These are phyloP conservation scores for Vulpes ferrilata DNA, from an alignment of 2,113 vertebrate genomes.

Conservation along the genomic window DNA sequence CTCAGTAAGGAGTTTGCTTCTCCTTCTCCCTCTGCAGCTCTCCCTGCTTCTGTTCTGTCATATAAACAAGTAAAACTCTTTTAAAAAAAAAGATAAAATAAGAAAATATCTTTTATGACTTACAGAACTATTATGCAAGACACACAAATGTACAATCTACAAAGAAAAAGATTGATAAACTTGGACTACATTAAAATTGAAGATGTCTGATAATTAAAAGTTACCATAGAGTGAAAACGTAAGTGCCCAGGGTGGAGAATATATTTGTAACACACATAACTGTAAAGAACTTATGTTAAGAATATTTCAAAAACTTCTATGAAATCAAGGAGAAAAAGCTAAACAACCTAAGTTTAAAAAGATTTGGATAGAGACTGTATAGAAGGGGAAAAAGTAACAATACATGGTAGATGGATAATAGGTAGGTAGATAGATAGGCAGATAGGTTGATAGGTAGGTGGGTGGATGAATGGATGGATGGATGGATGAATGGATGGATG, in stretches of 20 bases:
- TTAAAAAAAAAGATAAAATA: not conserved
- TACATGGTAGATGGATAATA: not conserved
- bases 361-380: not conserved
- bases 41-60: no score
- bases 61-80: no score
- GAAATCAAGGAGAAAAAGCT: not conserved
- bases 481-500: not conserved
- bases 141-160: not conserved
- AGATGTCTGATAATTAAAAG: not conserved
- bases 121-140: not conserved
- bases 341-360: not conserved
- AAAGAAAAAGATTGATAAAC: slow-evolving; percentile 28
- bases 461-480: not conserved
- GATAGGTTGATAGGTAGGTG: not conserved
- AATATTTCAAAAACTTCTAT: not conserved
- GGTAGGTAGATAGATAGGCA: not conserved
- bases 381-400: not conserved
- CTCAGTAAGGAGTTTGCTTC: no score
- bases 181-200: not conserved
- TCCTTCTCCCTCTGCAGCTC: no score
- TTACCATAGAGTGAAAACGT: not conserved
- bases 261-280: not conserved
- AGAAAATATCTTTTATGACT: not conserved
- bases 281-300: not conserved
- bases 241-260: not conserved